Percentiles rank a stretch among this genome's conserved stretches.
Conservation (phyloP, 2,797 vertebrate genomes). For the Micromesistius poutassou region DNA sequence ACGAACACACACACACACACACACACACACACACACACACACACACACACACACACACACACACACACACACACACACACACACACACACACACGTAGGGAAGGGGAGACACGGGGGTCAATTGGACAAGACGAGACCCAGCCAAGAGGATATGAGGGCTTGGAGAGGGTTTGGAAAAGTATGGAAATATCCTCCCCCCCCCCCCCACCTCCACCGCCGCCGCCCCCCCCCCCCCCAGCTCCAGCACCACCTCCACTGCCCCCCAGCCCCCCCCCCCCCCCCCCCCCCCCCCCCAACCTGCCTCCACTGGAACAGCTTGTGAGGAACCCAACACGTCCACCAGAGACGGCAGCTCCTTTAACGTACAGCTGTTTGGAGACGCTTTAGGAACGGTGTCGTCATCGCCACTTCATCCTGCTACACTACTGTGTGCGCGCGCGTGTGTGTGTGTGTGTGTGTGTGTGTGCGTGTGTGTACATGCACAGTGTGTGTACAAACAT, state of each 20-base stretch:
- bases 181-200: slow-evolving; percentile 61
- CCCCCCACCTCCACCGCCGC: slow-evolving; percentile 32
- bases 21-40: no score
- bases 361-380: slow-evolving; percentile 54
- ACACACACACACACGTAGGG: no score
- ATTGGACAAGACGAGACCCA: slow-evolving; percentile 24
- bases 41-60: no score
- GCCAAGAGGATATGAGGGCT: background rate
- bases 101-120: background rate
- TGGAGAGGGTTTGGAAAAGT: slow-evolving; percentile 27
- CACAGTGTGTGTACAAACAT: background rate
- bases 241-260: slow-evolving; percentile 27
- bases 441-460: background rate
- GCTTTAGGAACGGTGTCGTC: slow-evolving; percentile 46
- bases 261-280: background rate
- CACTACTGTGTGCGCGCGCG: background rate
- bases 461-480: no score
- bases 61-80: background rate
- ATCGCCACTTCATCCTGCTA: slow-evolving; percentile 22
- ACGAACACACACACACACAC: no score
- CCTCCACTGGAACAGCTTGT: slow-evolving; percentile 38
- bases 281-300: background rate
- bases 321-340: slow-evolving; percentile 59
- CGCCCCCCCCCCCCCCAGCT: slow-evolving; percentile 28
- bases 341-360: slow-evolving; percentile 63